Evolutionary conservation across 1,140 invertebrate species (phyloP).

Genomic region (Acyrthosiphon pisum): DNA sequence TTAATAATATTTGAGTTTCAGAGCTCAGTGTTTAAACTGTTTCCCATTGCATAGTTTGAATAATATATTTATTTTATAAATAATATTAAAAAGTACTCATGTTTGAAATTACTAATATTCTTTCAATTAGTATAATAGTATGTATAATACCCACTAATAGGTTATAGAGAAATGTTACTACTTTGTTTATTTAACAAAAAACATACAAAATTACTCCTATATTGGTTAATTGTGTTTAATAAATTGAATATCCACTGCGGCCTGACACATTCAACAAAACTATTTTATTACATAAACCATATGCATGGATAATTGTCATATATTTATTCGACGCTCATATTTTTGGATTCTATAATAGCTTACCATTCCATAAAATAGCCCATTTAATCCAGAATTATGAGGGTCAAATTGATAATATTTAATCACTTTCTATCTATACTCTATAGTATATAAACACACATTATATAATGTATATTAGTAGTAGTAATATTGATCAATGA

Average conservation of each 20-base stretch:
- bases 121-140: background rate
- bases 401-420: background rate
- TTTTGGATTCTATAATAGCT: conserved; percentile 8
- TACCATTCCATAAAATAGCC: background rate
- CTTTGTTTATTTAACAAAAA: background rate
- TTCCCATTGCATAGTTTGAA: background rate
- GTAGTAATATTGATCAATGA: background rate
- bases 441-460: background rate
- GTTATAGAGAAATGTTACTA: too few species aligned
- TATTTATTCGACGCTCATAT: background rate
- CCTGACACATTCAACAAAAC: background rate
- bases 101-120: background rate
- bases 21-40: background rate
- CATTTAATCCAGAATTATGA: background rate
- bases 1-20: background rate
- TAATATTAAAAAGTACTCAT: background rate
- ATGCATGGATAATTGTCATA: background rate
- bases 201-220: background rate
- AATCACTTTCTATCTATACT: background rate
- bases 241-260: background rate
- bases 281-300: background rate
- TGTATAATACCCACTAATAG: background rate
- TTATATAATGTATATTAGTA: background rate
- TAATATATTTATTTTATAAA: background rate
- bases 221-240: background rate